A percentile compares a stretch with the other conserved stretches of the same genome.
Evolutionary conservation across 2,113 vertebrate genomes (phyloP).

Genomic region (Garra rufa): DNA sequence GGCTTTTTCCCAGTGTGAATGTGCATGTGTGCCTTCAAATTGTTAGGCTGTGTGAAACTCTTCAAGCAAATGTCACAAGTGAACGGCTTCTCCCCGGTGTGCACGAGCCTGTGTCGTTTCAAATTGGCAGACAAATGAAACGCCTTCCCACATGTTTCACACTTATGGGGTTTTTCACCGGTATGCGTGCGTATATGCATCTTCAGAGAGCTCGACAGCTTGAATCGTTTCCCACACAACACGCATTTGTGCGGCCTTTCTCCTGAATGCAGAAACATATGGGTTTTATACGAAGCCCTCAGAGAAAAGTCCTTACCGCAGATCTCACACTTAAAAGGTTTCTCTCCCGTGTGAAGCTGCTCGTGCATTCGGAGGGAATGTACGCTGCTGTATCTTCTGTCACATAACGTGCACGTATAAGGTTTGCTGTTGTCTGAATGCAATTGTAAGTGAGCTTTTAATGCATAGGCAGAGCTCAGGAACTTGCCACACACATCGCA

Average conservation of each 20-base stretch:
- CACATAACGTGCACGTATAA: constrained; percentile 17
- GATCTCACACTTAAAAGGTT: constrained; percentile 59
- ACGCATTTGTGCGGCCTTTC: constrained; percentile 57
- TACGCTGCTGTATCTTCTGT: constrained; percentile 54
- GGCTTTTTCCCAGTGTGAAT: constrained; percentile 53
- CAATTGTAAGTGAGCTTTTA: constrained; percentile 67
- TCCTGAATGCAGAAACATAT: constrained; percentile 49
- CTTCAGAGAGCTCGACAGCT: constrained; percentile 37
- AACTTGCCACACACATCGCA: constrained; percentile 68
- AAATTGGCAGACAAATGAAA: constrained; percentile 50
- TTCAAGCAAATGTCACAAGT: constrained; percentile 53
- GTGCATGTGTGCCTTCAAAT: constrained; percentile 55
- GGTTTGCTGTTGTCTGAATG: constrained; percentile 52
- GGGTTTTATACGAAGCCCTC: constrained; percentile 43
- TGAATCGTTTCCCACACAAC: constrained; percentile 56
- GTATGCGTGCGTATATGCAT: constrained; percentile 56
- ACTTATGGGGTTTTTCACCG: constrained; percentile 50
- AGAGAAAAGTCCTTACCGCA: constrained; percentile 65
- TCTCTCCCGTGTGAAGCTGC: constrained; percentile 59
- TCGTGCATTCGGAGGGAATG: constrained; percentile 65
- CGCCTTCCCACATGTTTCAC: constrained; percentile 42
- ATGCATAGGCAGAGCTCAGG: constrained; percentile 46
- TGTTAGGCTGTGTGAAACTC: constrained; percentile 49
- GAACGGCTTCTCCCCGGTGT: constrained; percentile 68
- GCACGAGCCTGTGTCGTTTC: constrained; percentile 62